These are phyloP conservation scores for Mesodorylaimus sp. DNA, from an alignment of 2,888 invertebrate genomes.

Conservation along the genomic window DNA sequence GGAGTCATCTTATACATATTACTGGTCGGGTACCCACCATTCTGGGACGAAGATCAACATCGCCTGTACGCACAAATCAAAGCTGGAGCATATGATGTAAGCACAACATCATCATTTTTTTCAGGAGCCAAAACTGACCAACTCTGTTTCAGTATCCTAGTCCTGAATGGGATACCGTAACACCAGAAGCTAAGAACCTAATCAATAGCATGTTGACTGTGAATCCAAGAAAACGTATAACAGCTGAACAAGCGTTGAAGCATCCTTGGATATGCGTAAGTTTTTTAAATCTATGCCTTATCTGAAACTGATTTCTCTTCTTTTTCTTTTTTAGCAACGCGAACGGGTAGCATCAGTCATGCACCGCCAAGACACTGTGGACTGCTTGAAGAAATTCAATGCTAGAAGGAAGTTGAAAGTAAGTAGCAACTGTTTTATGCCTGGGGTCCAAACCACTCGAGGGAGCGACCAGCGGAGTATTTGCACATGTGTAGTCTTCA, in stretches of 20 bases:
- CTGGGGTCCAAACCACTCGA: too few species aligned
- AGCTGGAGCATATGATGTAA: conserved; percentile 93
- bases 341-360: conserved; percentile 97
- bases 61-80: conserved; percentile 98
- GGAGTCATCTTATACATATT: conserved; percentile 96
- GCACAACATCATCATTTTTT: too few species aligned
- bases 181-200: conserved; percentile 95
- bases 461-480: too few species aligned
- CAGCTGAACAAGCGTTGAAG: conserved; percentile 90
- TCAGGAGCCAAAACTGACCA: too few species aligned
- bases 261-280: conserved; percentile 89
- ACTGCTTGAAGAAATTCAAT: conserved; percentile 99
- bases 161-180: conserved; percentile 99
- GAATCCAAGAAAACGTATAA: conserved; percentile 93
- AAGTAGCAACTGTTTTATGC: too few species aligned
- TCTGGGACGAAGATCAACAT: conserved; percentile 99
- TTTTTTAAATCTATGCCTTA: too few species aligned
- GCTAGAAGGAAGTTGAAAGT: conserved; percentile 96
- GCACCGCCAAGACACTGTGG: conserved; percentile 98
- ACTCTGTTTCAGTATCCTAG: conserved; percentile 90
- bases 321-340: conserved; percentile 53
- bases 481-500: too few species aligned
- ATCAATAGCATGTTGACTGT: conserved; percentile 99
- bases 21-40: conserved; percentile 96
- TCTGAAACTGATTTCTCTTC: too few species aligned